These are phyloP conservation scores for Gastracanthus pulcherrimus DNA, from an alignment of 2,888 invertebrate genomes.

Conservation along the genomic window DNA sequence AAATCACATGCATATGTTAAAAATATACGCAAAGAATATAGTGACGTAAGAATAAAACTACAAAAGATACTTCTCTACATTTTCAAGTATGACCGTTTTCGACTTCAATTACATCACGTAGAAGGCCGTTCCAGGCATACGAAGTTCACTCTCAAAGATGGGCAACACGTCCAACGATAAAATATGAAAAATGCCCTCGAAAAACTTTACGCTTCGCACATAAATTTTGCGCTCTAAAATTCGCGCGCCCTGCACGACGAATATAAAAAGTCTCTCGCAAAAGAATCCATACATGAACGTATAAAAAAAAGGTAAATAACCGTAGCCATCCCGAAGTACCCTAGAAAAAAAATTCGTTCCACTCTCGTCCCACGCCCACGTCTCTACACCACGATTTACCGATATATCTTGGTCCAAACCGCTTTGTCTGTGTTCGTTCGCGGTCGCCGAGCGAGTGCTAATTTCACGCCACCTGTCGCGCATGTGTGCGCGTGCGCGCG, in stretches of 20 bases:
- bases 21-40: too few species aligned
- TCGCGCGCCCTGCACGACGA: background rate
- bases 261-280: background rate
- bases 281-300: background rate
- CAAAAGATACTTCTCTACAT: background rate
- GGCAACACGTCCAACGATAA: background rate
- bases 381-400: background rate
- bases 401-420: background rate
- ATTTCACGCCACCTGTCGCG: conserved; percentile 12
- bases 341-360: too few species aligned
- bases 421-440: background rate
- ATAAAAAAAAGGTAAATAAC: background rate
- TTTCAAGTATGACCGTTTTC: background rate
- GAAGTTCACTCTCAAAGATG: background rate
- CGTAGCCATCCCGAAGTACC: too few species aligned
- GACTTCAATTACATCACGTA: background rate
- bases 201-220: background rate
- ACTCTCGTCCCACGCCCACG: too few species aligned
- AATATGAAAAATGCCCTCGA: background rate
- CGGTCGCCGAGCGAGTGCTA: conserved; percentile 12
- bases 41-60: too few species aligned
- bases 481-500: background rate
- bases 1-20: too few species aligned
- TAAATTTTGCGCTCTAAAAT: background rate
- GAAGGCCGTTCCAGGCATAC: background rate